A percentile compares a stretch with the other conserved stretches of the same genome.
Conservation (phyloP, 1,140 invertebrate species). For the Drosophila sechellia region DNA sequence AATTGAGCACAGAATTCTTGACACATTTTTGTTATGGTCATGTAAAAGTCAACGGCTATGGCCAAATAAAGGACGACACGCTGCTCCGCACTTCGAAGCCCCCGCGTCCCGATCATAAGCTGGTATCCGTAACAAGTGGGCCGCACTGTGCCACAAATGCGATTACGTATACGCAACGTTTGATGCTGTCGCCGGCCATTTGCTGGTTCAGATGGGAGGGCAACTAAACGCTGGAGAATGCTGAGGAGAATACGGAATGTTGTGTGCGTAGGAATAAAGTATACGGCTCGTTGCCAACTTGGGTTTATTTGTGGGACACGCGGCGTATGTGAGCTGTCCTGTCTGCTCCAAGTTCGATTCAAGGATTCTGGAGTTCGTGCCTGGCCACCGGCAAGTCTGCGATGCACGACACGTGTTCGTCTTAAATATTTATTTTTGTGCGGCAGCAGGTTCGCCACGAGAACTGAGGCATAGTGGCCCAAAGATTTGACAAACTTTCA, state of each 20-base stretch:
- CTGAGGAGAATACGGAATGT: conserved; percentile 43
- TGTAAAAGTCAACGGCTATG: conserved; percentile 73
- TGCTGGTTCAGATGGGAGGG: conserved; percentile 2
- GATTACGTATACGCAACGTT: conserved; percentile 75
- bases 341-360: conserved; percentile 23
- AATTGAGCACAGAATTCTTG: conserved; percentile 55
- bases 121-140: conserved; percentile 62
- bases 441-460: conserved; percentile 30
- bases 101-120: neutral
- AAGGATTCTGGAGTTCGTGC: neutral
- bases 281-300: conserved; percentile 8
- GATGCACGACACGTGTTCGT: conserved; percentile 38
- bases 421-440: conserved; percentile 52
- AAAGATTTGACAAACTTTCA: conserved; percentile 25
- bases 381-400: conserved; percentile 1
- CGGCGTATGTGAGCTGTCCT: conserved; percentile 23
- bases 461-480: conserved; percentile 22
- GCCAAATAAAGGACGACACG: conserved; percentile 60
- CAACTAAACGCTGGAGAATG: conserved; percentile 40
- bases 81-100: neutral
- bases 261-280: conserved; percentile 40
- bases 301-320: conserved; percentile 32
- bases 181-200: conserved; percentile 37
- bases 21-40: conserved; percentile 64
- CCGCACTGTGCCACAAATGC: conserved; percentile 66